Evolutionary conservation across 2,113 vertebrate genomes (phyloP).

Genomic region (Halichoerus grypus): DNA sequence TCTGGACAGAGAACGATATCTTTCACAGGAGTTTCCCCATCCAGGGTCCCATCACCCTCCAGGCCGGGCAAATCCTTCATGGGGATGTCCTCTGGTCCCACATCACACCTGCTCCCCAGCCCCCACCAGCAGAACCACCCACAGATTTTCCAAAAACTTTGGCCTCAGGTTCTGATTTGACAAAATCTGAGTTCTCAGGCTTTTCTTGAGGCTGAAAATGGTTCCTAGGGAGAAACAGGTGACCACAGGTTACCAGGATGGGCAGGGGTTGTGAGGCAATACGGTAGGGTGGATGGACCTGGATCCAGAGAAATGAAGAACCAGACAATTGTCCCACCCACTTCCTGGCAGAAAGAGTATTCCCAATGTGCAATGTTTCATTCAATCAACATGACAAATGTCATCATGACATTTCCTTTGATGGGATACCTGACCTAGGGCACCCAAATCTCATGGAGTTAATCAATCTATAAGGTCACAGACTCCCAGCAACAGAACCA

Average conservation of each 20-base stretch:
- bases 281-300: background rate
- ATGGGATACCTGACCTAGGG: background rate
- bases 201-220: background rate
- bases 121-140: background rate
- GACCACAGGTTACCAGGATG: background rate
- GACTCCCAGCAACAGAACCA: background rate
- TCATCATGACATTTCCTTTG: conserved; percentile 18
- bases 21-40: conserved; percentile 2
- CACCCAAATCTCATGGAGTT: background rate
- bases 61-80: background rate
- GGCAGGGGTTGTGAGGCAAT: background rate
- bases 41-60: background rate
- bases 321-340: background rate
- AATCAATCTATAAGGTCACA: background rate
- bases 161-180: background rate
- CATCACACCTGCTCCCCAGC: background rate
- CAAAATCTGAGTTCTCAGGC: conserved; percentile 2
- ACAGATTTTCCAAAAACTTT: background rate
- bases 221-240: background rate
- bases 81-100: conserved; percentile 25
- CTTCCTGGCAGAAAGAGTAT: background rate
- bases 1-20: conserved; percentile 75
- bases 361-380: background rate
- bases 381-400: background rate
- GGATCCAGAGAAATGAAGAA: background rate